These are phyloP conservation scores for Paradoxurus hermaphroditus DNA, from an alignment of 2,113 vertebrate genomes.

Conservation along the genomic window DNA sequence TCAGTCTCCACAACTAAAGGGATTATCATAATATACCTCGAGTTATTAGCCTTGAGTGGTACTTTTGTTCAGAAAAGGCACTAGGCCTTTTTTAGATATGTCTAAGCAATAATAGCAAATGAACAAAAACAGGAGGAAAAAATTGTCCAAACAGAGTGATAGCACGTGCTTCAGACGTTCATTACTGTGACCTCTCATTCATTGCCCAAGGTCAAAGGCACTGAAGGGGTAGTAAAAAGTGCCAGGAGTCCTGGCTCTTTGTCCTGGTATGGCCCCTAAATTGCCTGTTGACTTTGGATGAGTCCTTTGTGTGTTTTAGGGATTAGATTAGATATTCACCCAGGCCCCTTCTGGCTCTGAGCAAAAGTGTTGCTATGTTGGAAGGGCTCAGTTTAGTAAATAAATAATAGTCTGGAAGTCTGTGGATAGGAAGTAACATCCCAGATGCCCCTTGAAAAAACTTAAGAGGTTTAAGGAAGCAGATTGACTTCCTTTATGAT, in stretches of 20 bases:
- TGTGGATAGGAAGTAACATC: neutral
- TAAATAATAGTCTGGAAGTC: neutral
- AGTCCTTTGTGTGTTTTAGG: neutral
- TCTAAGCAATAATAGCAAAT: conserved; percentile 51
- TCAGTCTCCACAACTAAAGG: conserved; percentile 61
- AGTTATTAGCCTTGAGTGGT: conserved; percentile 59
- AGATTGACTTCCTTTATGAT: neutral
- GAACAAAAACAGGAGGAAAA: conserved; percentile 20
- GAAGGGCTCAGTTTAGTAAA: neutral
- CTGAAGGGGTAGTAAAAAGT: neutral
- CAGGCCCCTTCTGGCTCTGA: neutral
- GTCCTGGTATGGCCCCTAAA: too few species aligned
- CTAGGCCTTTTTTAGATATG: conserved; percentile 20
- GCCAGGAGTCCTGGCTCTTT: neutral
- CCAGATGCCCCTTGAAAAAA: neutral
- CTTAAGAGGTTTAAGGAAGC: neutral
- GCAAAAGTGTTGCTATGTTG: neutral
- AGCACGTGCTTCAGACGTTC: neutral
- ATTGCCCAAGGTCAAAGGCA: neutral
- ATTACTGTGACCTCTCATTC: neutral
- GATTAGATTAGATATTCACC: neutral
- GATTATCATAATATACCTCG: conserved; percentile 58
- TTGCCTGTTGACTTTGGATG: neutral
- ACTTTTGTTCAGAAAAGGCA: conserved; percentile 61
- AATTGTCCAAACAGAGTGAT: neutral